Base-by-base conservation (phyloP, 1,140 invertebrate genomes). In the Pentalonia nigronervosa region DNA sequence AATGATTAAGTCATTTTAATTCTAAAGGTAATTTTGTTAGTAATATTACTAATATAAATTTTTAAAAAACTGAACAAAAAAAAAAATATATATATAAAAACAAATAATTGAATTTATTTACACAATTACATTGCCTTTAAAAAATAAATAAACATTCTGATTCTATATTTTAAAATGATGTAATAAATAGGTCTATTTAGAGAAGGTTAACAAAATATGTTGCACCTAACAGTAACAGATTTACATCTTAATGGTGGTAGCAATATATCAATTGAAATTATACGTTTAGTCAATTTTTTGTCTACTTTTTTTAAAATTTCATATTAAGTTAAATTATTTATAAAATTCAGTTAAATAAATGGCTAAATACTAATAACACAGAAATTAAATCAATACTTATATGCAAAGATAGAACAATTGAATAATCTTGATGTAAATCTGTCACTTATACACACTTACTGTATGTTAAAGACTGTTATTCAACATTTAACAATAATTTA, bases 71-170 rank as follows among this genome's bases (percentile, higher is more conserved):
- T 45, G 11, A 90, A 90, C 34, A 41, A 90, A 88, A 50, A 34
- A 89, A 60, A 60, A 90, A 56, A 87, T 50, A 88, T 53, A 89
- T 41, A 84, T 93, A 93, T 86, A 86, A 86, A 93, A 84, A 93
- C 47, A 86, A 93, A 93, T 92, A 84, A 92, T 93, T 56, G 76
- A 86, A 93, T 93, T 93, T 93, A 93, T 93, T 93, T 93, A 93
- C 91, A 93, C 91, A 93, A 86, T 86, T 93, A 86, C 91, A 93
- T 86, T 93, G 81, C 81, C 30, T 93, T 84, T 47, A 86, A 93
- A 90, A 93, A 86, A 86, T 93, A 84, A 92, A 84, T 84, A 47
- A 93, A 56, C 34, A 93, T 86, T 86, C 48, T 41, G 81, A 86
- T 34, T 50, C 36, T 93, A 93, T 30, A 41, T 84, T 86, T 93